Evolutionary conservation across 1,140 invertebrate genomes (phyloP).

Genomic region (Thaumetopoea pityocampa): DNA sequence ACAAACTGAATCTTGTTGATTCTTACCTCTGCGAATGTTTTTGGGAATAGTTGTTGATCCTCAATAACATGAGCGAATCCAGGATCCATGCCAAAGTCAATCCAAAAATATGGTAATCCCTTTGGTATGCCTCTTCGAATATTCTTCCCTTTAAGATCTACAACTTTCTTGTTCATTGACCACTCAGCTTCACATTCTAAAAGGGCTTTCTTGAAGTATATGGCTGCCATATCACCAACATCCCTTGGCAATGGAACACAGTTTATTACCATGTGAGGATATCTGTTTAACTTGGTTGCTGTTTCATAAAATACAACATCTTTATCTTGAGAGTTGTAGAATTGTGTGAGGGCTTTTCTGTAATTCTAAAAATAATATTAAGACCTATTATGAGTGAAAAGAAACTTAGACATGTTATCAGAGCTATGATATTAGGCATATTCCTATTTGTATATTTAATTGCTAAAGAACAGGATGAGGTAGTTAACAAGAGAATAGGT

Average conservation of each 20-base stretch:
- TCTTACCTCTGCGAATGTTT: slow-evolving; percentile 91
- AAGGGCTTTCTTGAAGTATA: slow-evolving; percentile 99
- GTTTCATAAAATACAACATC: slow-evolving; percentile 96
- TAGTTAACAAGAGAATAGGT: background rate
- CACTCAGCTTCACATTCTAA: slow-evolving; percentile 96
- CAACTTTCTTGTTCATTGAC: slow-evolving; percentile 96
- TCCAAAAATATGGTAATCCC: slow-evolving; percentile 95
- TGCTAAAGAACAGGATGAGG: slow-evolving; percentile 12
- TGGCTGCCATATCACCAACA: slow-evolving; percentile 89
- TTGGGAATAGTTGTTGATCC: slow-evolving; percentile 91
- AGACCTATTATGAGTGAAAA: no score
- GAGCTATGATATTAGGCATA: no score
- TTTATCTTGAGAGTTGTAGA: slow-evolving; percentile 84
- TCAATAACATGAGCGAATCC: slow-evolving; percentile 98
- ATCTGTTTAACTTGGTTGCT: slow-evolving; percentile 82
- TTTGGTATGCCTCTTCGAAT: slow-evolving; percentile 91
- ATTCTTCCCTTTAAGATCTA: slow-evolving; percentile 86
- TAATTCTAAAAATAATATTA: slow-evolving; percentile 79
- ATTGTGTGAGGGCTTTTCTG: slow-evolving; percentile 84
- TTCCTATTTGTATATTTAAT: no score
- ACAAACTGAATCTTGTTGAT: no score
- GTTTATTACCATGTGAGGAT: slow-evolving; percentile 91
- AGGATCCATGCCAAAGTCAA: slow-evolving; percentile 92
- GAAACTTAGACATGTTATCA: no score
- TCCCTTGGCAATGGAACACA: slow-evolving; percentile 92